Conservation (phyloP, 2,113 vertebrate genomes). For the Myotis yumanensis region DNA sequence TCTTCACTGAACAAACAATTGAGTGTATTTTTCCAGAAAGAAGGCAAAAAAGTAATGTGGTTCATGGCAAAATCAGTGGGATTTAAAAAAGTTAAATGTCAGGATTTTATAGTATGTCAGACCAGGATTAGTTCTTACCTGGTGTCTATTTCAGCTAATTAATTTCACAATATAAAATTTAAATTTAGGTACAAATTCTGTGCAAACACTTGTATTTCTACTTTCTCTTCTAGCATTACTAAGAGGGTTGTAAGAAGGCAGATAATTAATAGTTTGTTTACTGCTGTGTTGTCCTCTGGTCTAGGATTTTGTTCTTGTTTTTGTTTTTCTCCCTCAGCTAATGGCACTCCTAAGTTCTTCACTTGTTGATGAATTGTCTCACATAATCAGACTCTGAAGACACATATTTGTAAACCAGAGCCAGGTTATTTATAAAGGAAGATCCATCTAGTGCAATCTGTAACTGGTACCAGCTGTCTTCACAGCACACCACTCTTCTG, state of each 20-base stretch:
- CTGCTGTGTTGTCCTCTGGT: neutral
- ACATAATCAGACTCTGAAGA: conserved; percentile 47
- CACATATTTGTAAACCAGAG: conserved; percentile 48
- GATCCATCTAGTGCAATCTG: neutral
- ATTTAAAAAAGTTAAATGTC: neutral
- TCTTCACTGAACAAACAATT: neutral
- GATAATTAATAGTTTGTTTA: neutral
- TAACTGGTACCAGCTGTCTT: conserved; percentile 39
- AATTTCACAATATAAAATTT: conserved; percentile 15
- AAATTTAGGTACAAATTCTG: neutral
- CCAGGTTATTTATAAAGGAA: conserved; percentile 54
- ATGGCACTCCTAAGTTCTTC: neutral
- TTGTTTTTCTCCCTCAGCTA: neutral
- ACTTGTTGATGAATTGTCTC: conserved; percentile 49
- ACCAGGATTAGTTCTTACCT: neutral
- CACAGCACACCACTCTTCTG: neutral
- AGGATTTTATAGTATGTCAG: neutral
- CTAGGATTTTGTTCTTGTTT: neutral
- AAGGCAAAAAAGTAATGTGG: neutral
- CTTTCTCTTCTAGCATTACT: neutral
- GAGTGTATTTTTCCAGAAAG: neutral
- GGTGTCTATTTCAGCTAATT: neutral
- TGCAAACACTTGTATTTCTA: neutral
- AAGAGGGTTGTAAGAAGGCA: neutral
- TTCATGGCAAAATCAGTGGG: neutral